phyloP scores from a whole-genome alignment of 2,113 vertebrate species.

The Nothocercus nigrocapillus region DNA sequence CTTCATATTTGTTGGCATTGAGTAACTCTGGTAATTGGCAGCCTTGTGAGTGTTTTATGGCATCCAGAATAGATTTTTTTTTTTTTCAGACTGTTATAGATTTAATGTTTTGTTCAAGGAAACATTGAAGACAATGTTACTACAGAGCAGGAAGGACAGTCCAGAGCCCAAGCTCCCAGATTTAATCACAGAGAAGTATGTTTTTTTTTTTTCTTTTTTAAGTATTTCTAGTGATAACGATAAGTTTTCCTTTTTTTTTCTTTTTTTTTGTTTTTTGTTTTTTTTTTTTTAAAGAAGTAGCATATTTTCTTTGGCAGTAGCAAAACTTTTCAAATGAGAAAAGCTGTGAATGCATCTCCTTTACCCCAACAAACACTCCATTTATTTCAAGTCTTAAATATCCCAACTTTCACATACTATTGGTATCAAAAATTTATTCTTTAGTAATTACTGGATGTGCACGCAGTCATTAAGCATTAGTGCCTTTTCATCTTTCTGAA shows the following conservation, averaged over 20 bases:
- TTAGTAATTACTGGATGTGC: slow-evolving; percentile 67
- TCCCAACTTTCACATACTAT: neutral
- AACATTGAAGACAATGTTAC: neutral
- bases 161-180: neutral
- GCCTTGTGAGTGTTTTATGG: neutral
- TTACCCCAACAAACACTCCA: neutral
- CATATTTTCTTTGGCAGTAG: neutral
- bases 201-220: too few relatives aligned
- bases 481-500: slow-evolving; percentile 39
- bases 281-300: neutral
- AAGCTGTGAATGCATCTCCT: neutral
- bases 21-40: neutral
- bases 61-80: neutral
- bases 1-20: neutral
- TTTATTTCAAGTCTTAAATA: neutral
- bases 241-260: neutral
- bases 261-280: neutral
- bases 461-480: slow-evolving; percentile 55
- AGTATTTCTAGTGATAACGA: neutral
- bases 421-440: slow-evolving; percentile 59
- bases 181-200: neutral
- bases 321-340: slow-evolving; percentile 4
- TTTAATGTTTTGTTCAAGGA: neutral
- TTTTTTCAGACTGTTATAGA: neutral
- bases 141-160: neutral